A percentile compares a stretch with the other conserved stretches of the same genome.
These are phyloP conservation scores for Achlya flavicornis DNA, from an alignment of 2,888 invertebrate genomes.

Conservation along the genomic window DNA sequence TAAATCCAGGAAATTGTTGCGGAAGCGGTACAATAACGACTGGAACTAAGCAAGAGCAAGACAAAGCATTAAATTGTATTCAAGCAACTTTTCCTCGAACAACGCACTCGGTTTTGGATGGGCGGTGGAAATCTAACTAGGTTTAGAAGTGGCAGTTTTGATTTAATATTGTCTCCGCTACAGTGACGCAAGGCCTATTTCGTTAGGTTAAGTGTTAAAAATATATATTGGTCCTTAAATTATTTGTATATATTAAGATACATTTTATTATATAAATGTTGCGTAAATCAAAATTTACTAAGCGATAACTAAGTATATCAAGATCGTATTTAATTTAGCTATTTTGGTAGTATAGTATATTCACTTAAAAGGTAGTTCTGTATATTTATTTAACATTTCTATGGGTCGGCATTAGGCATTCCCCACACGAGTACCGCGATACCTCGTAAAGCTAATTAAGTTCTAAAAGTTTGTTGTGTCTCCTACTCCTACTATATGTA, in stretches of 20 bases:
- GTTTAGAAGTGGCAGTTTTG: not conserved
- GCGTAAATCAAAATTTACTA: no score
- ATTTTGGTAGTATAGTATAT: not conserved
- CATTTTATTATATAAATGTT: no score
- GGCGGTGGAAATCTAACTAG: not conserved
- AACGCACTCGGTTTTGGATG: conserved; percentile 4
- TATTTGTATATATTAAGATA: no score
- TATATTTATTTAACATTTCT: not conserved
- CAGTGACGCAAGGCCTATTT: no score
- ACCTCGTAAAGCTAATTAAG: conserved; percentile 38
- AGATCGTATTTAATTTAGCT: not conserved
- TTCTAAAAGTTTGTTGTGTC: conserved; percentile 29
- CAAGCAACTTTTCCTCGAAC: conserved; percentile 3
- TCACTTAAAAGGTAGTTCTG: not conserved
- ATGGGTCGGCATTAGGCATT: conserved; percentile 25
- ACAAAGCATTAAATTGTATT: conserved; percentile 6
- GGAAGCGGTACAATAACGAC: not conserved
- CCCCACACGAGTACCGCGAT: conserved; percentile 25
- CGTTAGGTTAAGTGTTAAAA: no score
- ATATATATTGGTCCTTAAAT: no score
- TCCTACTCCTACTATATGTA: not conserved
- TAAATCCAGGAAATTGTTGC: conserved; percentile 1
- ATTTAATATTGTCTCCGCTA: not conserved
- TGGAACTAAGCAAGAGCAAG: conserved; percentile 8
- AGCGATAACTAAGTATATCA: no score